Percentiles rank a stretch among this genome's conserved stretches.
Evolutionary conservation across 2,797 vertebrate genomes (phyloP).

Genomic region (Halcyon chelicuti): DNA sequence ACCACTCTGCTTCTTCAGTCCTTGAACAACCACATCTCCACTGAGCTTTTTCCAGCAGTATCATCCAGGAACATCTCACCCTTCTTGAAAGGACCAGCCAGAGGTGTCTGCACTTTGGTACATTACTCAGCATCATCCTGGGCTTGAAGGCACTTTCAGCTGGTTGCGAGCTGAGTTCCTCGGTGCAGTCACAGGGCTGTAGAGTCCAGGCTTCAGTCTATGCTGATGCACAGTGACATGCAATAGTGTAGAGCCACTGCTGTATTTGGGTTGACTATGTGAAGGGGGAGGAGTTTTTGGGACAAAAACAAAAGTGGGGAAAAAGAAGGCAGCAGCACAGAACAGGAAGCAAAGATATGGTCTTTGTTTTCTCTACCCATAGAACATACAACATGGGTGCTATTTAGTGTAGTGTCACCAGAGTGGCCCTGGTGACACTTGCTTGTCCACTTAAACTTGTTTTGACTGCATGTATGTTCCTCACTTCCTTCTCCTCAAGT

Average conservation of each 20-base stretch:
- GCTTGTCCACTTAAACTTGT: neutral
- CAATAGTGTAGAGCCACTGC: neutral
- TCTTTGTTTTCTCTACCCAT: neutral
- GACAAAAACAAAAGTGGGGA: neutral
- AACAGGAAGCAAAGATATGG: neutral
- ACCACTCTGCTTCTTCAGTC: neutral
- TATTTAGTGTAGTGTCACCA: neutral
- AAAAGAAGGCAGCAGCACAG: neutral
- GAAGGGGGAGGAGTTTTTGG: neutral
- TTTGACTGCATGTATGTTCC: neutral
- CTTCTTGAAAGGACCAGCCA: neutral
- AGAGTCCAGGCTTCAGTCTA: neutral
- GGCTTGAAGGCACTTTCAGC: neutral
- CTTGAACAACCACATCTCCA: neutral
- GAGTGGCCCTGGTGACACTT: neutral
- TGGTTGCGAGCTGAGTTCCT: neutral
- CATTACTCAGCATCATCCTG: neutral
- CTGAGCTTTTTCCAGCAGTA: neutral
- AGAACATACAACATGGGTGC: neutral
- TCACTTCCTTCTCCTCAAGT: neutral
- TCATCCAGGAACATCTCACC: neutral
- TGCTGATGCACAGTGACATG: neutral
- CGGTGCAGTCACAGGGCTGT: too few species aligned
- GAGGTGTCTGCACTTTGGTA: neutral
- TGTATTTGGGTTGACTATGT: neutral